phyloP scores from a whole-genome alignment of 2,888 invertebrate species.

The Sympetrum striolatum region DNA sequence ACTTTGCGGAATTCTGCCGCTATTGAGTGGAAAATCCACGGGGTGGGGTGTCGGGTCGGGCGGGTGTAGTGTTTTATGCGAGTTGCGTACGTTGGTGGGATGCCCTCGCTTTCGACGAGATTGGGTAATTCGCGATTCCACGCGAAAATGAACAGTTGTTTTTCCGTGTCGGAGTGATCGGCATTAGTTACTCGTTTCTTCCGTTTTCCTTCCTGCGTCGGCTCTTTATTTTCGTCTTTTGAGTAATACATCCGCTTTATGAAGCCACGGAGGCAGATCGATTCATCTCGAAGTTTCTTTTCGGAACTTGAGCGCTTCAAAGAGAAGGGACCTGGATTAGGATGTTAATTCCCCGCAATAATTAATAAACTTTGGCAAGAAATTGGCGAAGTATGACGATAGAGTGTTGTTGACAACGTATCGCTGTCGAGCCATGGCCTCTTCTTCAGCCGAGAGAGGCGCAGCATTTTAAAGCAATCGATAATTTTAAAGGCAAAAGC shows the following conservation, averaged over 20 bases:
- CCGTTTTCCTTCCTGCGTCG: no score
- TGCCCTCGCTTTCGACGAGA: neutral
- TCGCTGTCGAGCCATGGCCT: neutral
- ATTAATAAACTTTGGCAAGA: neutral
- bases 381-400: neutral
- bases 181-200: no score
- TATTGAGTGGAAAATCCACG: conserved; percentile 21
- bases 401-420: neutral
- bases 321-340: neutral
- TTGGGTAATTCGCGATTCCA: neutral
- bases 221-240: neutral
- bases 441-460: conserved; percentile 1
- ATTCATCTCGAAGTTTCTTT: neutral
- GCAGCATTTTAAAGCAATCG: conserved; percentile 15
- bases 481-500: conserved; percentile 6
- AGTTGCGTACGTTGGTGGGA: neutral
- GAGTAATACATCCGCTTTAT: neutral
- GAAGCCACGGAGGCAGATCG: neutral
- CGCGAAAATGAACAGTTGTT: no score
- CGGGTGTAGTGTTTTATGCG: conserved; percentile 8
- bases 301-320: neutral
- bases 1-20: conserved; percentile 25
- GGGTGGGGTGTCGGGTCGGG: conserved; percentile 15
- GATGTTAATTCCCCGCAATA: neutral
- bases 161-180: no score